Conservation (phyloP, 1,140 invertebrate genomes). For the Bacillus rossius region DNA sequence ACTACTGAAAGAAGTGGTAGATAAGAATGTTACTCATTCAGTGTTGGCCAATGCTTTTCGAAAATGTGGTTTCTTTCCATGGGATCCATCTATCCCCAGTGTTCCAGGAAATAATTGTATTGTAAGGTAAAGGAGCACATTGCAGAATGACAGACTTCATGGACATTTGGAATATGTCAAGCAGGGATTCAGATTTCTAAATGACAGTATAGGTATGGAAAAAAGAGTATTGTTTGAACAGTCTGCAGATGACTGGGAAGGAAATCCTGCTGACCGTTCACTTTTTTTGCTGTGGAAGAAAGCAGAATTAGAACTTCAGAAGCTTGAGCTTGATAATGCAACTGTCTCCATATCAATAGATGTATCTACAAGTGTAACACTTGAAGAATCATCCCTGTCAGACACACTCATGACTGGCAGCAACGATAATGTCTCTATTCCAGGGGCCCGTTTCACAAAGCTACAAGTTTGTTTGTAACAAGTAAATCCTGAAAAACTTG, state of each 20-base stretch:
- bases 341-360: not conserved
- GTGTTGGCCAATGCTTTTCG: conserved; percentile 30
- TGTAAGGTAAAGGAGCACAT: not conserved
- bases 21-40: conserved; percentile 11
- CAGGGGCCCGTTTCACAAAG: no score
- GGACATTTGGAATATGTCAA: conserved; percentile 4
- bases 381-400: not conserved
- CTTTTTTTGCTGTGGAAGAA: conserved; percentile 6
- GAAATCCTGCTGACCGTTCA: not conserved
- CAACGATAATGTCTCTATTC: not conserved
- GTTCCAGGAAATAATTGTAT: not conserved
- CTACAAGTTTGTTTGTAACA: no score
- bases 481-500: no score
- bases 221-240: not conserved
- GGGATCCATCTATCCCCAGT: no score
- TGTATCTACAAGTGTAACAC: not conserved
- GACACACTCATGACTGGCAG: not conserved
- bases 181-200: conserved; percentile 3
- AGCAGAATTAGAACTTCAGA: conserved; percentile 4
- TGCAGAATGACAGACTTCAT: not conserved
- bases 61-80: conserved; percentile 31
- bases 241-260: conserved; percentile 3
- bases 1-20: conserved; percentile 25
- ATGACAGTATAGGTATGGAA: not conserved
- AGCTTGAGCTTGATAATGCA: not conserved